Evolutionary conservation across 2,888 invertebrate genomes (phyloP), one percentile per base, ranked within the genome.

Genomic region (Hirtodrosophila confusa): DNA sequence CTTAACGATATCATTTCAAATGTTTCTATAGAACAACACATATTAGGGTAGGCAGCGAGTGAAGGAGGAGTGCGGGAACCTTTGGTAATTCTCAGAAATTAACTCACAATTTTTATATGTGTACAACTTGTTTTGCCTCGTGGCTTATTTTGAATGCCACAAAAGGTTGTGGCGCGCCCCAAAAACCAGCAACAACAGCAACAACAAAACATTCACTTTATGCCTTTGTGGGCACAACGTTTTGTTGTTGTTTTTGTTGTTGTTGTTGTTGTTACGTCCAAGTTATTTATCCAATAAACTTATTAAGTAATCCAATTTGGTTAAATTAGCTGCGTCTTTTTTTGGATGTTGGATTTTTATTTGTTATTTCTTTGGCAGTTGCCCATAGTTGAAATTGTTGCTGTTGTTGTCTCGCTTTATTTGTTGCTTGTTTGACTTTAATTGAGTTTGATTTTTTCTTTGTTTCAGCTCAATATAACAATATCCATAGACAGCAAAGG

Each of bases 301-400:
- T 84, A 89, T 89, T 90, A 88, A 89, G 88, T 89, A 90, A 89
- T 88, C 89, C 88, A 89, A 89, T 89, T 89, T 88, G 89, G 86
- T 79, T 84, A 88, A 90, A 89, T 90, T 89, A 88, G 84, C 85
- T 80, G 79, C 79, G 78, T 85, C 74, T 70, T 43, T 69, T 72
- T 74, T 69, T 68, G 73, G 50, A 12, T 67, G 43, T 58, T 53
- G 45, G 10, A 31, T 31, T 31, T 31, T 31, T 31, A 31, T 11
- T 31, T 69, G 50, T 45, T 24, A n/a, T 44, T 36, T 55, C 39
- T 55, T 63, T 62, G 49, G 41, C 60, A 45, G 44, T 62, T 67
- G 55, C 27, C 45, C 48, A 40, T 62, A 48, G 57, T 66, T 53
- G 40, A 58, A 56, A 35, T 54, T 56, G 31, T 40, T 55, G 39